Base-by-base conservation (phyloP, 2,888 invertebrate species). In the Andrena flavipes region DNA sequence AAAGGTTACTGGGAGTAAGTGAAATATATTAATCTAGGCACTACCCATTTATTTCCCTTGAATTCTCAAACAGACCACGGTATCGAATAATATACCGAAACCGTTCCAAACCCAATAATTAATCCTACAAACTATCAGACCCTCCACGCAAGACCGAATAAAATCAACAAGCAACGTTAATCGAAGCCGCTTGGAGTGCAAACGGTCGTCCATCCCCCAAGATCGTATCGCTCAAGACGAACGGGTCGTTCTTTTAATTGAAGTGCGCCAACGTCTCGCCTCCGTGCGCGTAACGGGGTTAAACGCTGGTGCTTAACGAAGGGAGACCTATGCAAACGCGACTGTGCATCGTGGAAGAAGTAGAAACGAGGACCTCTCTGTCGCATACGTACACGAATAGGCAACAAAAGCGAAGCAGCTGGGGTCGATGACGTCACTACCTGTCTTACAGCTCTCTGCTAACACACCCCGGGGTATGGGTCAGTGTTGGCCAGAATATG, bases 381-480 rank as follows among this genome's bases (percentile, higher is more conserved):
- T 10, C 10, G n/a, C 8, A 0, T 29, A 10, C 54, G 7, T 10
- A 30, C 26, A 56, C 49, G 35, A 26, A 42, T 23, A 30, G 49
- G 63, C 72, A 84, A 42, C 82, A 86, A 89, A 87, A 87, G 87
- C 84, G 84, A 84, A 84, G 89, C 91, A 90, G 90, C 90, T 92
- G 89, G 87, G 72, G 81, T 79, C 80, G 87, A 81, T 92, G 92
- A 92, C 92, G 92, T 92, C 92, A 92, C 89, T 91, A 91, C 92
- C 90, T 91, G 93, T 91, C 91, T 90, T 89, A 83, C 91, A 87
- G 86, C 89, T 90, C 86, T 74, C 86, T 71, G 88, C 76, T 83
- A 82, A 80, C 85, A 88, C 90, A 88, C 90, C 88, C 80, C 80
- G 78, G 90, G 92, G 90, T 92, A 89, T 92, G 91, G 93, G 93